phyloP scores from a whole-genome alignment of 2,113 vertebrate genomes.

The Alectura lathami region DNA sequence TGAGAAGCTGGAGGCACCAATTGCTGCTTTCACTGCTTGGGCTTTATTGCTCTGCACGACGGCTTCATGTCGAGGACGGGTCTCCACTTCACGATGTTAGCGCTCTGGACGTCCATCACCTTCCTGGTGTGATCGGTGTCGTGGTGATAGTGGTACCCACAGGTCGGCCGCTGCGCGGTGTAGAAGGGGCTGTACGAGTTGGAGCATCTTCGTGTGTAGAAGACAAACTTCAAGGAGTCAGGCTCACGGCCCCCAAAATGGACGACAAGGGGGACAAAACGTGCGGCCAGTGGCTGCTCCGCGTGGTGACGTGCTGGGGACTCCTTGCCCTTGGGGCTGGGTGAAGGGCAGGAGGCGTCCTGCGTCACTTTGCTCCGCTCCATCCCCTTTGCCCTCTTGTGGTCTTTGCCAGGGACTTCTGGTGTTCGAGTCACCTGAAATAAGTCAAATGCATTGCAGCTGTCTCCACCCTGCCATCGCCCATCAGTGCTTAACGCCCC shows the following conservation, averaged over 20 bases:
- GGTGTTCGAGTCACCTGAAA: not conserved
- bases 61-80: not conserved
- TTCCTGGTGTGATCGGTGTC: constrained; percentile 53
- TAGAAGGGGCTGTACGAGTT: constrained; percentile 76
- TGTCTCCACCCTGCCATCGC: accelerated
- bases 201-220: constrained; percentile 45
- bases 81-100: constrained; percentile 52
- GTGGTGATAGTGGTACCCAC: constrained; percentile 60
- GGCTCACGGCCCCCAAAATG: not conserved
- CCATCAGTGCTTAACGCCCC: not conserved
- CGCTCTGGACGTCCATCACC: not conserved
- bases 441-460: not conserved
- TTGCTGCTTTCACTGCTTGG: not conserved
- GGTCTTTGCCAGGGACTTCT: not conserved
- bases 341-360: accelerated
- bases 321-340: accelerated
- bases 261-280: not conserved
- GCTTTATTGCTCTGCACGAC: accelerated
- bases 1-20: accelerated
- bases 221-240: constrained; percentile 10
- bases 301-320: not conserved
- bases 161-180: constrained; percentile 64
- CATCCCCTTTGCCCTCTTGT: not conserved
- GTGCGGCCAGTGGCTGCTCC: not conserved
- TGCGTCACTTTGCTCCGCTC: not conserved